Evolutionary conservation across 2,113 vertebrate species (phyloP).

Genomic region (Nothocercus julius): DNA sequence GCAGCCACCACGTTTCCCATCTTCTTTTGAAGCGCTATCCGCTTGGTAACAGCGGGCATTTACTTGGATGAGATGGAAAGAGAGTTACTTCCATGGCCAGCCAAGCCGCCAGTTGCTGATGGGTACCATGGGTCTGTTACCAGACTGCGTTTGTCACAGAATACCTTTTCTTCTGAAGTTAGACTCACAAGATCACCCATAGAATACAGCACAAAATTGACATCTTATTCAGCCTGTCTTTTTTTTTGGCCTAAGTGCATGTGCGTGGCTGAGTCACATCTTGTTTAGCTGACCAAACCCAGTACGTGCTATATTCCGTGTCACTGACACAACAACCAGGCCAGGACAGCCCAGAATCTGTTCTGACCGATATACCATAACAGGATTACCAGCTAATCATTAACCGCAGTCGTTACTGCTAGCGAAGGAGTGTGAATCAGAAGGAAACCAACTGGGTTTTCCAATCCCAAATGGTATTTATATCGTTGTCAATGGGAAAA

Average conservation of each 20-base stretch:
- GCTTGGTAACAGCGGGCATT: not conserved
- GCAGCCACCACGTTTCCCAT: not conserved
- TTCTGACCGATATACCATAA: not conserved
- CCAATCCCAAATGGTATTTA: not conserved
- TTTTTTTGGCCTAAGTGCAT: not conserved
- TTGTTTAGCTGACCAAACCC: not conserved
- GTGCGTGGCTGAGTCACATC: not conserved
- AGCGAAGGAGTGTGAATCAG: not conserved
- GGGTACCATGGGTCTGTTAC: not conserved
- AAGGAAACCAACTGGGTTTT: not conserved
- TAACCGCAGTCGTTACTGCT: not conserved
- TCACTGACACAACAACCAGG: not conserved
- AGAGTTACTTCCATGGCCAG: not conserved
- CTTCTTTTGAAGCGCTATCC: not conserved
- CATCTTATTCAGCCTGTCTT: not conserved
- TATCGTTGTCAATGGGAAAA: not conserved
- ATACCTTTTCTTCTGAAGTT: not conserved
- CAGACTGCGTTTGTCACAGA: not conserved
- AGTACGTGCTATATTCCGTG: not conserved
- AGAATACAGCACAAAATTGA: not conserved
- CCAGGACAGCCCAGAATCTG: not conserved
- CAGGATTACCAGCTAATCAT: not conserved
- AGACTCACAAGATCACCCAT: rapidly evolving
- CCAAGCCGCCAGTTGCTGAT: not conserved
- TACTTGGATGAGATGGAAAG: not conserved